Conservation (phyloP, 2,888 invertebrate genomes). For the Trachelus troglodyta region DNA sequence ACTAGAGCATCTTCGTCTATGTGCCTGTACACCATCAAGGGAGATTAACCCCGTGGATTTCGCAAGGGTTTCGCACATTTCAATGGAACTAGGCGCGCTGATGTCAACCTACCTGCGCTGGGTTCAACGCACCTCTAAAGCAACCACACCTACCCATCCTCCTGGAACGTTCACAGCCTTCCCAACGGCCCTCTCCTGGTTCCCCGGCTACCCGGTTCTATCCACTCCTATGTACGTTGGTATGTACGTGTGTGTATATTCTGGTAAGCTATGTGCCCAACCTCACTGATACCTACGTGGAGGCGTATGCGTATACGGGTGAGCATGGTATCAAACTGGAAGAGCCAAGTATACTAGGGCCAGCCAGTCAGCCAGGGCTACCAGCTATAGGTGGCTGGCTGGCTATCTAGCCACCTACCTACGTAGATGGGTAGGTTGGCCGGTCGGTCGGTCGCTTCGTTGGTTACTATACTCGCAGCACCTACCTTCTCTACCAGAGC, state of each 20-base stretch:
- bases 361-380: background rate
- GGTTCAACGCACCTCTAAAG: slow-evolving; percentile 66
- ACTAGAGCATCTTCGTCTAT: background rate
- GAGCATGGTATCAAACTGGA: slow-evolving; percentile 56
- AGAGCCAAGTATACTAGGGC: slow-evolving; percentile 21
- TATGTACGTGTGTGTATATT: slow-evolving; percentile 15
- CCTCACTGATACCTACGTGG: background rate
- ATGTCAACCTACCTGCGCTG: slow-evolving; percentile 62
- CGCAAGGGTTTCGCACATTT: slow-evolving; percentile 61
- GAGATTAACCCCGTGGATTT: slow-evolving; percentile 44
- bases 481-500: background rate
- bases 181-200: slow-evolving; percentile 23
- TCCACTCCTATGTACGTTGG: slow-evolving; percentile 22
- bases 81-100: slow-evolving; percentile 60
- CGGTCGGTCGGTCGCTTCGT: background rate
- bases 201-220: slow-evolving; percentile 21
- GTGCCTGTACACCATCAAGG: background rate
- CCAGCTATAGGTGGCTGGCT: background rate
- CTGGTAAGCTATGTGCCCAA: background rate
- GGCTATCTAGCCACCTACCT: background rate
- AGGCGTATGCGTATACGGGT: slow-evolving; percentile 19
- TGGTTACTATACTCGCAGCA: background rate
- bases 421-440: background rate
- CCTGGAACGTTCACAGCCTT: slow-evolving; percentile 55
- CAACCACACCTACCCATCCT: slow-evolving; percentile 63